A percentile compares a stretch with the other conserved stretches of the same genome.
Conservation (phyloP, 2,797 vertebrate species). For the Coracias cyanogaster region DNA sequence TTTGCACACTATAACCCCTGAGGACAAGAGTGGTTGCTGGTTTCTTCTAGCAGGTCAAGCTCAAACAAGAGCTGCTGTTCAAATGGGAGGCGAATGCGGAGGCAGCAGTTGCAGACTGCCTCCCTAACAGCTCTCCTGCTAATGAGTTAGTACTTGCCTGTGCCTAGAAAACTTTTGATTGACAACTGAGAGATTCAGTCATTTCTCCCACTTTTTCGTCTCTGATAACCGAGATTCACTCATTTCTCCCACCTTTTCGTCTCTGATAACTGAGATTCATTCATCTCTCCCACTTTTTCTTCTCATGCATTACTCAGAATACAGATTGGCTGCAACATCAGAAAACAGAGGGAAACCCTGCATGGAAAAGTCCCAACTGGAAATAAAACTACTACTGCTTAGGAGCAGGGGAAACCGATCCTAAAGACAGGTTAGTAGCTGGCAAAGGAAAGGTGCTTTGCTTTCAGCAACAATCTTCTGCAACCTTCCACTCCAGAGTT, state of each 20-base stretch:
- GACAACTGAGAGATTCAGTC: slow-evolving; percentile 26
- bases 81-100: background rate
- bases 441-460: background rate
- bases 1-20: background rate
- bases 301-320: slow-evolving; percentile 14
- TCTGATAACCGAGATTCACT: background rate
- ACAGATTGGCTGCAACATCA: slow-evolving; percentile 5
- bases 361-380: background rate
- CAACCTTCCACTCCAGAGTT: background rate
- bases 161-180: slow-evolving; percentile 34
- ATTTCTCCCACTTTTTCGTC: background rate
- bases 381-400: background rate
- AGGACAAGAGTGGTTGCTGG: background rate
- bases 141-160: background rate
- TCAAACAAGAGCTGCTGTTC: background rate
- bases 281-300: slow-evolving; percentile 38
- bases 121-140: background rate
- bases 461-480: background rate
- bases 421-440: background rate
- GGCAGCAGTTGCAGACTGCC: background rate
- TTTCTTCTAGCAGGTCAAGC: background rate
- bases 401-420: background rate
- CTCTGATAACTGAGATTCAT: background rate
- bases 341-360: background rate
- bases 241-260: slow-evolving; percentile 10